phyloP scores from a whole-genome alignment of 92 coral and sea anemone genomes.

The Desmophyllum pertusum region DNA sequence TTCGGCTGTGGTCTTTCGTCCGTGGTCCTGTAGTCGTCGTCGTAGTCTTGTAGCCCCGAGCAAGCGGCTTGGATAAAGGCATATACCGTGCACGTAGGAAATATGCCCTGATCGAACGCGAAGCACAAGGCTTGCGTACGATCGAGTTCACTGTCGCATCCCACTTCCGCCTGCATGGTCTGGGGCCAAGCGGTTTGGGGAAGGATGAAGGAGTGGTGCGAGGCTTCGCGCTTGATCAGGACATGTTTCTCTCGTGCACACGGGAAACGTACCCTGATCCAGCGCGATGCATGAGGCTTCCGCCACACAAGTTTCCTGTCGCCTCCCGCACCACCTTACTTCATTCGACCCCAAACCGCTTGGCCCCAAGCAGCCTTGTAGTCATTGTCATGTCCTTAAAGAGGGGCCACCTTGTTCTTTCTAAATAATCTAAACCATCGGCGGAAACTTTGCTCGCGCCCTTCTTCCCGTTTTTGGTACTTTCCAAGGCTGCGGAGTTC shows the following conservation, averaged over 20 bases:
- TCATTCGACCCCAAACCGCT: neutral
- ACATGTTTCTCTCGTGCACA: too few species aligned
- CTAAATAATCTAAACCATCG: conserved; percentile 5
- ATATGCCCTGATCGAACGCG: neutral
- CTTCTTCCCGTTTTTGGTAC: neutral
- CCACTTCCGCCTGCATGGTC: too few species aligned
- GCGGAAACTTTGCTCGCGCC: neutral
- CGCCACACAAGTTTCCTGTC: neutral
- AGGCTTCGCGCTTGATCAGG: too few species aligned
- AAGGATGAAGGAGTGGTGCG: too few species aligned
- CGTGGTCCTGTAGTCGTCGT: too few species aligned
- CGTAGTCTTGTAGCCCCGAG: neutral
- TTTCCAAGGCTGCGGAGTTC: too few species aligned
- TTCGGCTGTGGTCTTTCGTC: too few species aligned
- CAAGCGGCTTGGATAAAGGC: neutral
- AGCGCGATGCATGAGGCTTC: neutral
- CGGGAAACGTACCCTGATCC: too few species aligned
- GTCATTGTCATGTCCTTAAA: neutral
- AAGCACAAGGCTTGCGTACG: neutral
- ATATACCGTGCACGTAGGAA: too few species aligned
- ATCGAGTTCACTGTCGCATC: neutral
- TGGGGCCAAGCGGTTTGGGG: neutral
- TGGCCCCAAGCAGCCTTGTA: neutral
- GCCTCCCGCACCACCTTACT: neutral
- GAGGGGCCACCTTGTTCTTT: neutral